Percentiles rank a stretch among this genome's conserved stretches.
Evolutionary conservation across 2,797 vertebrate species (phyloP).

Genomic region (Lacerta viridis): DNA sequence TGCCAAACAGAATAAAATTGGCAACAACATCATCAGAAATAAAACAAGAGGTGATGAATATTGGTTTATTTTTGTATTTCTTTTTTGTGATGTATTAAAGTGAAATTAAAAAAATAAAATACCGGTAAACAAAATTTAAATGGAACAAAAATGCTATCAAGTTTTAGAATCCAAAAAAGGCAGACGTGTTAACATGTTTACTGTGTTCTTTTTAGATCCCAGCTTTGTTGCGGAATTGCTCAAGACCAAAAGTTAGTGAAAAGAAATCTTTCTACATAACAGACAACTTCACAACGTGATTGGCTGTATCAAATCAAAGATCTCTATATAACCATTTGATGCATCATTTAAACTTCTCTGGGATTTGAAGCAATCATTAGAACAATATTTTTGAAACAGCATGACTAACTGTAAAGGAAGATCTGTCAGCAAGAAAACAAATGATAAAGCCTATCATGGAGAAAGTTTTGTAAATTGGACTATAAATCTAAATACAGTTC

Average conservation of each 20-base stretch:
- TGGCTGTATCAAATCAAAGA: constrained; percentile 38
- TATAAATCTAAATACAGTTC: constrained; percentile 84
- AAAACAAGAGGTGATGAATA: too few relatives aligned
- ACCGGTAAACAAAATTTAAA: neutral
- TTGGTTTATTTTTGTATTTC: too few relatives aligned
- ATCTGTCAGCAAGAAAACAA: constrained; percentile 73
- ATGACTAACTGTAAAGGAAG: constrained; percentile 85
- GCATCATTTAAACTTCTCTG: constrained; percentile 47
- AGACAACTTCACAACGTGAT: constrained; percentile 37
- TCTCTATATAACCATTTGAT: constrained; percentile 18
- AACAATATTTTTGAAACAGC: constrained; percentile 75
- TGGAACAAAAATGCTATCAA: neutral
- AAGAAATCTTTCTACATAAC: constrained; percentile 44
- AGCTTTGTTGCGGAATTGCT: constrained; percentile 48
- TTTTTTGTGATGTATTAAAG: too few relatives aligned
- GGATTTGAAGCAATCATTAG: constrained; percentile 61
- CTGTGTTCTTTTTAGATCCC: constrained; percentile 70
- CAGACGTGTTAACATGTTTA: neutral
- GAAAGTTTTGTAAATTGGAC: constrained; percentile 85
- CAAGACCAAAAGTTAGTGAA: constrained; percentile 60
- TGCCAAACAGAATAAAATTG: too few relatives aligned
- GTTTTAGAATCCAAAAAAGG: neutral
- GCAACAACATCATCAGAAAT: too few relatives aligned
- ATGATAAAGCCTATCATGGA: constrained; percentile 62
- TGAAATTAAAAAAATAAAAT: too few relatives aligned